A percentile compares a stretch with the other conserved stretches of the same genome.
Conservation (phyloP, 2,113 vertebrate species). For the Python bivittatus region DNA sequence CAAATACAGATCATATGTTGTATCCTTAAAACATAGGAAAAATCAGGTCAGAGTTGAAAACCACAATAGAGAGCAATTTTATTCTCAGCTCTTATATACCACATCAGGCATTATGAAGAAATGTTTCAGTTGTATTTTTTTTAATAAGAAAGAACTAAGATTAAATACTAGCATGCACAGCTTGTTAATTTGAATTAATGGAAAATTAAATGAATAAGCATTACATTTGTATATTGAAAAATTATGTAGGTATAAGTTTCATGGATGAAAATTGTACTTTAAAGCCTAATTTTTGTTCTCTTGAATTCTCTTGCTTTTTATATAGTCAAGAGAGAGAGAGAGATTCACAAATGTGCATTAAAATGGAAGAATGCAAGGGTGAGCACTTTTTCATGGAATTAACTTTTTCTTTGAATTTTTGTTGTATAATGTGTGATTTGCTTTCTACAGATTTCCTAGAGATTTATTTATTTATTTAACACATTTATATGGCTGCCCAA, state of each 20-base stretch:
- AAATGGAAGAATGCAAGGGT: constrained; percentile 24
- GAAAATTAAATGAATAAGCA: constrained; percentile 23
- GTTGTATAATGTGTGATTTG: neutral
- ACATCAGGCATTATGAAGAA: neutral
- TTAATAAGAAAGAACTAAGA: constrained; percentile 19
- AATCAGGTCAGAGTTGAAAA: constrained; percentile 60
- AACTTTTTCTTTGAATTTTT: constrained; percentile 2
- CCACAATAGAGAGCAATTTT: neutral
- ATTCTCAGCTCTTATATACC: constrained; percentile 44
- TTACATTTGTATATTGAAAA: constrained; percentile 27
- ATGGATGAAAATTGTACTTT: neutral
- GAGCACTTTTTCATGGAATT: neutral
- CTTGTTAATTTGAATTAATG: constrained; percentile 31
- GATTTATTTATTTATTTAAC: no score
- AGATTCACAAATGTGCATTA: constrained; percentile 1
- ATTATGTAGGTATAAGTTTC: constrained; percentile 13
- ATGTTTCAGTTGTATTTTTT: constrained; percentile 26
- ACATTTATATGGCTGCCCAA: no score
- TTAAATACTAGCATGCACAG: constrained; percentile 35
- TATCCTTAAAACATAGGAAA: constrained; percentile 56
- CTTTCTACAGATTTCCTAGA: neutral
- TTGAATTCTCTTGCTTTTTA: accelerated
- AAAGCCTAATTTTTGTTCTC: neutral
- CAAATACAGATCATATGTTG: constrained; percentile 37
- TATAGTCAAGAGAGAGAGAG: neutral